phyloP scores from a whole-genome alignment of 30 jellyfish, hydroid and myxozoan genomes.

The Cassiopea xamachana region DNA sequence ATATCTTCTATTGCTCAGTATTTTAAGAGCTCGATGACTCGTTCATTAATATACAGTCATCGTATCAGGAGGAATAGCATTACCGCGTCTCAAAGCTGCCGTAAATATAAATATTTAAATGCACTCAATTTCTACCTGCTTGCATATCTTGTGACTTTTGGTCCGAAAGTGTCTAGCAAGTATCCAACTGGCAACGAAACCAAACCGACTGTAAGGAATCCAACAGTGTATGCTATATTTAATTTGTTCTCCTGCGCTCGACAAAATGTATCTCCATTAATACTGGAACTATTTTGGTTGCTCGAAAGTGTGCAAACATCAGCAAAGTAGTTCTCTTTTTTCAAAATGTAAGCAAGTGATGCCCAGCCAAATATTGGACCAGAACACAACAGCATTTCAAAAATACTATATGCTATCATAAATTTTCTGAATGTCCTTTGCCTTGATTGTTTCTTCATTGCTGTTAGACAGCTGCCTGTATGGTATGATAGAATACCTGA shows the following conservation, averaged over 20 bases:
- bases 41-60: no score
- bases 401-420: constrained; percentile 56
- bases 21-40: no score
- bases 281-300: constrained; percentile 5
- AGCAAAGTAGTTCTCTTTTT: constrained; percentile 65
- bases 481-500: no score
- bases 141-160: constrained; percentile 59
- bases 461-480: neutral
- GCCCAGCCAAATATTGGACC: constrained; percentile 90
- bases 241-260: constrained; percentile 56
- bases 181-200: constrained; percentile 78
- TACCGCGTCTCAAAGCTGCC: neutral
- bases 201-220: constrained; percentile 69
- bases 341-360: constrained; percentile 69
- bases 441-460: constrained; percentile 1
- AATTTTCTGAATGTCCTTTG: constrained; percentile 14
- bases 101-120: neutral
- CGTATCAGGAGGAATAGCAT: no score
- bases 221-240: constrained; percentile 73
- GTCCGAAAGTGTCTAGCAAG: constrained; percentile 70
- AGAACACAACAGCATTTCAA: constrained; percentile 74
- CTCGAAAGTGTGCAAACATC: constrained; percentile 10
- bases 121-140: constrained; percentile 44
- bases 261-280: neutral
- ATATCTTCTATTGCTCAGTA: no score